A percentile compares a stretch with the other conserved stretches of the same genome.
Conservation (phyloP, 2,797 vertebrate species). For the Rhinella marina region DNA sequence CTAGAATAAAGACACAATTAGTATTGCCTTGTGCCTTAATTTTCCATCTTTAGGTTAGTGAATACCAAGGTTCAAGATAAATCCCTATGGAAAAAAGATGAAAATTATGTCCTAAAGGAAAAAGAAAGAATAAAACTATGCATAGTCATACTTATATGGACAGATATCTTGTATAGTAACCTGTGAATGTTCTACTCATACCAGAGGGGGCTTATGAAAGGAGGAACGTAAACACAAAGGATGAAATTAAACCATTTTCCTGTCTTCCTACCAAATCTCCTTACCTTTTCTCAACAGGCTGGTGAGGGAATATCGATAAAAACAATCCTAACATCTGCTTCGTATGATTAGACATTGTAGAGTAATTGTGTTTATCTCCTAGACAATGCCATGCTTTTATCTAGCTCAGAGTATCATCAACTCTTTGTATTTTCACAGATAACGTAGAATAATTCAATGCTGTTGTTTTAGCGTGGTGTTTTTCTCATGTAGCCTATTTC, state of each 20-base stretch:
- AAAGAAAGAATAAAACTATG: not conserved
- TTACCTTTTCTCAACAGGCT: conserved; percentile 10
- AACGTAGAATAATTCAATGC: conserved; percentile 39
- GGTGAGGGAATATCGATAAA: conserved; percentile 28
- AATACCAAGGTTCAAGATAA: not conserved
- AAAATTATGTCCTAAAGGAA: not conserved
- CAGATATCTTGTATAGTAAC: not conserved
- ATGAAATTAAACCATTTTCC: conserved; percentile 23
- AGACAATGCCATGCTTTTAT: conserved; percentile 22
- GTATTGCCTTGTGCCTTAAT: not conserved
- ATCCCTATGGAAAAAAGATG: not conserved
- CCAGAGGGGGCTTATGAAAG: not conserved
- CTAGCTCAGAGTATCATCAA: not conserved
- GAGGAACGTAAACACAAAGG: not conserved
- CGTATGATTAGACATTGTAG: conserved; percentile 46
- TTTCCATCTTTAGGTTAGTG: not conserved
- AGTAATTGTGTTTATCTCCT: conserved; percentile 43
- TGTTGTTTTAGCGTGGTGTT: conserved; percentile 20
- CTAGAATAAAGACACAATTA: not conserved
- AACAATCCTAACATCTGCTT: conserved; percentile 54
- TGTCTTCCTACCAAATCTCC: conserved; percentile 1
- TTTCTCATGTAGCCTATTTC: conserved; percentile 33
- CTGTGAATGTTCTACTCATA: not conserved
- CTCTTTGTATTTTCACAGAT: conserved; percentile 31
- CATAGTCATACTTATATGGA: not conserved